These are phyloP conservation scores for Polietes domitor DNA, from an alignment of 2,888 invertebrate genomes.

Conservation along the genomic window DNA sequence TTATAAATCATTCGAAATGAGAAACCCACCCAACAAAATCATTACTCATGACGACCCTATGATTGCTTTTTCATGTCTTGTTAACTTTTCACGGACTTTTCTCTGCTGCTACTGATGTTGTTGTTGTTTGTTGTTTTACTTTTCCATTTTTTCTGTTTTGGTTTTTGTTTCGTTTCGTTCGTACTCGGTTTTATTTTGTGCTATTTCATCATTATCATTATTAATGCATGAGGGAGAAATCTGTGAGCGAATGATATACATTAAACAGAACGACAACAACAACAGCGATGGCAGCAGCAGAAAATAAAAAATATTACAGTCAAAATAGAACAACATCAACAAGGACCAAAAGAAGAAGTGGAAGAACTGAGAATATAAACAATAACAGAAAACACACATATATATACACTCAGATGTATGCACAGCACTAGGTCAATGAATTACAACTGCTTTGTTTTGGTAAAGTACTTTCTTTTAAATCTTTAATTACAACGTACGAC, in stretches of 20 bases:
- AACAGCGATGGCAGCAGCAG: not conserved
- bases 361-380: not conserved
- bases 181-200: conserved; percentile 49
- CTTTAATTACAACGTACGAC: too few relatives aligned
- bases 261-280: not conserved
- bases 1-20: conserved; percentile 1
- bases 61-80: conserved; percentile 67
- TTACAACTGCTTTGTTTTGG: too few relatives aligned
- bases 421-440: too few relatives aligned
- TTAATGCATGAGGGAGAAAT: conserved; percentile 49
- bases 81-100: conserved; percentile 50
- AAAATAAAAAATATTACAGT: conserved; percentile 28
- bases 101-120: conserved; percentile 46
- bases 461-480: too few relatives aligned
- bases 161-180: conserved; percentile 32
- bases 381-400: conserved; percentile 16
- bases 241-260: conserved; percentile 3
- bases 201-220: conserved; percentile 56
- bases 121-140: conserved; percentile 58
- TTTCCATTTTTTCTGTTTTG: conserved; percentile 45
- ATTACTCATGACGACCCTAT: conserved; percentile 53
- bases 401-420: not conserved
- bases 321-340: conserved; percentile 29
- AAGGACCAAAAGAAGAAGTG: not conserved
- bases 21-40: not conserved